Evolutionary conservation across 1,140 invertebrate genomes (phyloP), one percentile per base, ranked within the genome.

Genomic region (Caenorhabditis brenneri): DNA sequence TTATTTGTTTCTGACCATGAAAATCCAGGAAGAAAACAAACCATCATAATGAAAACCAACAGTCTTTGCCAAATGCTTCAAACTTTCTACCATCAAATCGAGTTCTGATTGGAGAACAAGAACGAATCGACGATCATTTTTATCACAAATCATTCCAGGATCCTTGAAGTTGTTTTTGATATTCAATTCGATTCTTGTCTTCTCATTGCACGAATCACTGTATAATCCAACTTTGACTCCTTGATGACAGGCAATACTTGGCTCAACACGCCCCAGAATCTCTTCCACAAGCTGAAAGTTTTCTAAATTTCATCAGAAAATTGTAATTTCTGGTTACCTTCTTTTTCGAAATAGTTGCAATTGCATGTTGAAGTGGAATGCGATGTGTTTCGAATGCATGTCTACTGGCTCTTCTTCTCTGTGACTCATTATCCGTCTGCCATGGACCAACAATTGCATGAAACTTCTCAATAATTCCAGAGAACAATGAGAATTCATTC

Each of bases 371-470:
- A n/a, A 86, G 51, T 29, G 84, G 84, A 69, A 86, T 86, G 15
- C 82, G 69, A 53, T 86, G 84, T 22, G 84, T 86, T 53, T 86
- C 84, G 16, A 86, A 86, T 33, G 74, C 74, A 81, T 86, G 81
- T 46, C 86, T 86, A 15, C 48, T 78, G 1, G 84, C 84, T 3
- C 84, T 65, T 65, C 69, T 80, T 39, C 82, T 58, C 15, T 83
- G 80, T 49, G 84, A 55, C 10, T 86, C 81, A 49, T 85, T 86
- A 2, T 79, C 79, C 12, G 78, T 36, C 19, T 53, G 49, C 84
- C 84, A 86, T 16, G 84, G 84, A 24, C 84, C 84, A 74, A 86
- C 74, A 53, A 86, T 74, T 7, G 82, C 58, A 60, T 84, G 65
- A 33, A 80, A 83, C 65, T 82, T 48, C 33, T 86, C 84, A 16